phyloP scores from a whole-genome alignment of 2,113 vertebrate genomes.

The Chlamydotis undulata region DNA sequence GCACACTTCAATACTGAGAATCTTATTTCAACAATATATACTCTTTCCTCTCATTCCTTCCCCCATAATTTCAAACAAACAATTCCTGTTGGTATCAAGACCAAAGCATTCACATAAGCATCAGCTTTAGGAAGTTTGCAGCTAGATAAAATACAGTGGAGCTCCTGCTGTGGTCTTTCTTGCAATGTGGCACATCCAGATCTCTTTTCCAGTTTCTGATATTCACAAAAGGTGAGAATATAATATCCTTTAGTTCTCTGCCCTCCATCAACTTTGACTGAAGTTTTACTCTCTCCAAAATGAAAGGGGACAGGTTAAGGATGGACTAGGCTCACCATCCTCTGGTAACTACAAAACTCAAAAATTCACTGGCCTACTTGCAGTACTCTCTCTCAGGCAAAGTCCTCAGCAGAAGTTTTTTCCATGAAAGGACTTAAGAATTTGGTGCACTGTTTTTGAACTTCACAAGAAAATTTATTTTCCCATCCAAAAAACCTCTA shows the following conservation, averaged over 20 bases:
- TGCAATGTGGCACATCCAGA: accelerated
- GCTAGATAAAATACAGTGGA: not conserved
- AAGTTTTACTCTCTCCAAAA: not conserved
- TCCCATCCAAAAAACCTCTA: not conserved
- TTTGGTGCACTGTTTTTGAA: not conserved
- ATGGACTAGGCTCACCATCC: not conserved
- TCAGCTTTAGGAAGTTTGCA: not conserved
- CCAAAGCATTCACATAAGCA: not conserved
- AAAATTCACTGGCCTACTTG: not conserved
- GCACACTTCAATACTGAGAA: not conserved
- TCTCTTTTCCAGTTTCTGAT: not conserved
- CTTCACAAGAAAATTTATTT: not conserved
- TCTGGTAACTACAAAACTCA: not conserved
- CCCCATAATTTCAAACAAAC: not conserved
- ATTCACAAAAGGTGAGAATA: not conserved
- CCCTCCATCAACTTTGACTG: not conserved
- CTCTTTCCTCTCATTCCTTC: not conserved
- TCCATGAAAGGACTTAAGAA: not conserved
- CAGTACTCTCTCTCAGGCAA: not conserved
- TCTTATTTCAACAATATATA: not conserved
- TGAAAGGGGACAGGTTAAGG: not conserved
- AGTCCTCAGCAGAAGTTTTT: not conserved
- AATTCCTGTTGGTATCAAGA: not conserved
- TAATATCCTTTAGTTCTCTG: not conserved
- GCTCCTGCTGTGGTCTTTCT: not conserved